phyloP scores from a whole-genome alignment of 2,888 invertebrate species.

The Oligia strigilis region DNA sequence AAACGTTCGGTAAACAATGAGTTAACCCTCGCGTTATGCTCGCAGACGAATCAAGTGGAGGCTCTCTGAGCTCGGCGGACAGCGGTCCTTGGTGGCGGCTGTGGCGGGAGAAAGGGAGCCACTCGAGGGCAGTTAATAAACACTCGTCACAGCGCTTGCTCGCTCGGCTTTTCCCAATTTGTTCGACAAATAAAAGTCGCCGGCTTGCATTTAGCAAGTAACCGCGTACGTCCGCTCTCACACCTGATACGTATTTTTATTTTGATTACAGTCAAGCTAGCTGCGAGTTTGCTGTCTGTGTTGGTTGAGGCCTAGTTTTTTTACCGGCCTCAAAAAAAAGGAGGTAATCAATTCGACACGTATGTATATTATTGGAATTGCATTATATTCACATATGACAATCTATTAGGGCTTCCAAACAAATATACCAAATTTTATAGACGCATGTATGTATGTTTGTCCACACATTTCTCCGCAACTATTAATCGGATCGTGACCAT shows the following conservation, averaged over 20 bases:
- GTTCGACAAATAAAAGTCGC: slow-evolving; percentile 57
- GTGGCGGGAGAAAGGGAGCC: slow-evolving; percentile 32
- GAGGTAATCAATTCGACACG: too few species aligned
- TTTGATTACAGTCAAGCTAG: slow-evolving; percentile 18
- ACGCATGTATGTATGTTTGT: too few species aligned
- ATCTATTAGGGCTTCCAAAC: too few species aligned
- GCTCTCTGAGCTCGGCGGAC: slow-evolving; percentile 35
- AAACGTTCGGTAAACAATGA: slow-evolving; percentile 57
- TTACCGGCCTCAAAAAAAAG: too few species aligned
- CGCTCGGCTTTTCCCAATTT: slow-evolving; percentile 58
- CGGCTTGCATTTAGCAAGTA: slow-evolving; percentile 31
- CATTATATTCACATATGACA: too few species aligned
- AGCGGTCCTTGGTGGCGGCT: slow-evolving; percentile 11
- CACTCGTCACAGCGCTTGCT: slow-evolving; percentile 56
- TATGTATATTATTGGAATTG: too few species aligned
- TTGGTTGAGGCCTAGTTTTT: not conserved
- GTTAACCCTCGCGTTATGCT: slow-evolving; percentile 26
- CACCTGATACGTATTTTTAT: slow-evolving; percentile 41
- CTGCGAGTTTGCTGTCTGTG: not conserved
- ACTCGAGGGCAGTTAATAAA: slow-evolving; percentile 68
- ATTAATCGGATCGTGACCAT: too few species aligned
- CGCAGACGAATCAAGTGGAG: slow-evolving; percentile 45
- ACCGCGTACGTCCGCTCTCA: slow-evolving; percentile 11
- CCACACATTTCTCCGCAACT: too few species aligned
- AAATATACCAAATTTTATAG: too few species aligned